phyloP scores from a whole-genome alignment of 1,140 invertebrate species.

The Sitophilus oryzae region DNA sequence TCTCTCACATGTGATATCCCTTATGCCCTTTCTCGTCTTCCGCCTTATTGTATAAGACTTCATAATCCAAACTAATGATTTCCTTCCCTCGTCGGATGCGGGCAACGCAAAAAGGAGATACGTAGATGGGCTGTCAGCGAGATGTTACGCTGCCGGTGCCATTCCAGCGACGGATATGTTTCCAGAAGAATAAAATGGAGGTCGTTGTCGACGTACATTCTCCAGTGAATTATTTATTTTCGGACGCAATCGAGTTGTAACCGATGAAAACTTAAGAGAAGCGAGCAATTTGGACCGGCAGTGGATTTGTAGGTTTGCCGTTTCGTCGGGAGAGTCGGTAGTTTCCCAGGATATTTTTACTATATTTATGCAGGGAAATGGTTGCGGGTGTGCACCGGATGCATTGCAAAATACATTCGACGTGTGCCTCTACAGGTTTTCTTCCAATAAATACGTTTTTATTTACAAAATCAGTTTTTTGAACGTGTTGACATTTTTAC shows the following conservation, averaged over 20 bases:
- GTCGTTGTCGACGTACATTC: slow-evolving; percentile 9
- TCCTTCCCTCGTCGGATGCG: slow-evolving; percentile 10
- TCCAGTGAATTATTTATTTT: slow-evolving; percentile 13
- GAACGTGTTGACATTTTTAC: no score
- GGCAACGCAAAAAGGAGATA: slow-evolving; percentile 2
- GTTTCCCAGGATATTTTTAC: no score
- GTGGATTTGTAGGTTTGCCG: no score
- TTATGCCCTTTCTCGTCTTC: no score
- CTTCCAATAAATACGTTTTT: no score
- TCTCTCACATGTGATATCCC: background rate
- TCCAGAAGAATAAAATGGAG: slow-evolving; percentile 9
- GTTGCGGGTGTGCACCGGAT: no score
- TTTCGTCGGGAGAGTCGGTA: no score
- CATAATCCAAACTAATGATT: slow-evolving; percentile 17
- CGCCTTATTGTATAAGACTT: slow-evolving; percentile 11
- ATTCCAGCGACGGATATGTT: slow-evolving; percentile 10
- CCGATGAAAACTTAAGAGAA: slow-evolving; percentile 3
- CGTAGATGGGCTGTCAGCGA: slow-evolving; percentile 9
- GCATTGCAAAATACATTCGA: no score
- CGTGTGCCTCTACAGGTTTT: no score
- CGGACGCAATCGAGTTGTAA: slow-evolving; percentile 11
- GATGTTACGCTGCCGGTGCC: no score
- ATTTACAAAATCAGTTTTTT: no score
- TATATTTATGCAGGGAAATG: no score
- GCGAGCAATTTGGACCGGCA: background rate